These are phyloP conservation scores for Callyntrura sp. DNA, from an alignment of 2,888 invertebrate genomes.

Conservation along the genomic window DNA sequence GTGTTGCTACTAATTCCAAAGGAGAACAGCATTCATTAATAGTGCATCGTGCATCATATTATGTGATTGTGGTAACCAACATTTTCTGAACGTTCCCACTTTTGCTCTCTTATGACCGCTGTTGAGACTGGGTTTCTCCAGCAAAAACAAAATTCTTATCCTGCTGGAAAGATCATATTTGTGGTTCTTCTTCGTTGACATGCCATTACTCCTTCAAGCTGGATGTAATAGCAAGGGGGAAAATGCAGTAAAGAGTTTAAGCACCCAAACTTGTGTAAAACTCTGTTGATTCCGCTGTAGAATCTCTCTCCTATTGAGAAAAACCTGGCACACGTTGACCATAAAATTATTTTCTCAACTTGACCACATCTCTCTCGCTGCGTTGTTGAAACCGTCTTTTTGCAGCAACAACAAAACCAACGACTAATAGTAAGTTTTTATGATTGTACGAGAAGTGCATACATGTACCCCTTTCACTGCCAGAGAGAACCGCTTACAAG, in stretches of 20 bases:
- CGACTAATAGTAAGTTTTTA: constrained; percentile 25
- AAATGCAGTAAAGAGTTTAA: neutral
- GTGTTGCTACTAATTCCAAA: neutral
- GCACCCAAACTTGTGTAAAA: too few relatives aligned
- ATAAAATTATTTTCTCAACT: constrained; percentile 9
- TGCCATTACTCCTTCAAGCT: neutral
- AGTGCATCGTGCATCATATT: constrained; percentile 5
- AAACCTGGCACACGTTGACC: neutral
- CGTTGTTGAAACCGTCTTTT: constrained; percentile 39
- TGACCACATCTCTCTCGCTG: constrained; percentile 5
- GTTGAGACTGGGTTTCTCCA: neutral
- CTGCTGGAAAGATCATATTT: neutral
- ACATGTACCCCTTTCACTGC: neutral
- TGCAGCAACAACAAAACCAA: neutral
- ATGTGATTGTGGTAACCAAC: neutral
- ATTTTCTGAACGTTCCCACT: neutral
- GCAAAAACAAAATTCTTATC: neutral
- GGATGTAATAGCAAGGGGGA: neutral
- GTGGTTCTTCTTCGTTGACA: neutral
- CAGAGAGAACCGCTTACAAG: neutral
- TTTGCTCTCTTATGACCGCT: neutral
- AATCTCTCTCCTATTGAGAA: too few relatives aligned
- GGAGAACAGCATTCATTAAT: constrained; percentile 14
- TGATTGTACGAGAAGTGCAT: neutral
- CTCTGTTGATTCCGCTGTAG: constrained; percentile 32